Conservation (phyloP, 2,113 vertebrate species). For the Myotis yumanensis region DNA sequence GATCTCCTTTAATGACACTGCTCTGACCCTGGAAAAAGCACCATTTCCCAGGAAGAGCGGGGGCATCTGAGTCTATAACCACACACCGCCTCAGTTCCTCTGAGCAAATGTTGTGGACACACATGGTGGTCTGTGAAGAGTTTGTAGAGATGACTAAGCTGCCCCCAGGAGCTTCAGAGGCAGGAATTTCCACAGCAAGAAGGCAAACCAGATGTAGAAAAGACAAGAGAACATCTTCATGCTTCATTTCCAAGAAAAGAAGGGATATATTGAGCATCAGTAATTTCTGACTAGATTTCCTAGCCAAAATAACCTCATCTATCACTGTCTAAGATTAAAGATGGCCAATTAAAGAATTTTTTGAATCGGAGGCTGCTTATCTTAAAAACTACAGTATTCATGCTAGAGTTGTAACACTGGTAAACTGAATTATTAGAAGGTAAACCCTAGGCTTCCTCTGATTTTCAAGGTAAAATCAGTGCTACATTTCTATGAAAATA, state of each 20-base stretch:
- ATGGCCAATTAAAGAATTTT: background rate
- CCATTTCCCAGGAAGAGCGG: conserved; percentile 33
- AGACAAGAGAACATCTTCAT: background rate
- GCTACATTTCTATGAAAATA: background rate
- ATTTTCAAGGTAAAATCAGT: background rate
- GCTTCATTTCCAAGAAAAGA: conserved; percentile 1
- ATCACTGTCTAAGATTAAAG: background rate
- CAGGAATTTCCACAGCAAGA: conserved; percentile 21
- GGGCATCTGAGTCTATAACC: background rate
- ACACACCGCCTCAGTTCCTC: conserved; percentile 25
- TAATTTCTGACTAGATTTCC: conserved; percentile 46
- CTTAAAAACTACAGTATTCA: background rate
- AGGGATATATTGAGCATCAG: background rate
- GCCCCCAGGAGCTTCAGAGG: conserved; percentile 43
- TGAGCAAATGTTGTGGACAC: conserved; percentile 51
- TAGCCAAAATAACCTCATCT: conserved; percentile 31
- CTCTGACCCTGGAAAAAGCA: background rate
- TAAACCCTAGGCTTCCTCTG: background rate
- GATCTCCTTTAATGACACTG: background rate
- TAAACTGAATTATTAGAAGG: background rate
- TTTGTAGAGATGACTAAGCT: conserved; percentile 29
- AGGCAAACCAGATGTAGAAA: conserved; percentile 46
- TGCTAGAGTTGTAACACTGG: background rate
- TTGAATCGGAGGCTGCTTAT: background rate
- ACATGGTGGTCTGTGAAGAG: conserved; percentile 35